A percentile compares a stretch with the other conserved stretches of the same genome.
These are phyloP conservation scores for Cyaniris semiargus DNA, from an alignment of 2,888 invertebrate species.

Conservation along the genomic window DNA sequence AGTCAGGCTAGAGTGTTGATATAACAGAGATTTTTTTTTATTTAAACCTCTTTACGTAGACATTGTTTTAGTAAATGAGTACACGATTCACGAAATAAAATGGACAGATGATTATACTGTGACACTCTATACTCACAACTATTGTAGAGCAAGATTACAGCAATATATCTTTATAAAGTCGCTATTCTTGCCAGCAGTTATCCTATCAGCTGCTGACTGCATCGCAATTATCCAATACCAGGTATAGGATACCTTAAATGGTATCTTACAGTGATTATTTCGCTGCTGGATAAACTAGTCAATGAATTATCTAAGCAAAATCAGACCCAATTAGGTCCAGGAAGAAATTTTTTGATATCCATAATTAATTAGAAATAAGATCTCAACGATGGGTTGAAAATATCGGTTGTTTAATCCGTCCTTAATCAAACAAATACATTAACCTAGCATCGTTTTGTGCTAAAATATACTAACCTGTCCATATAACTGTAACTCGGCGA, in stretches of 20 bases:
- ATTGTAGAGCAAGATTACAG: neutral
- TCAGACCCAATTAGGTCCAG: no score
- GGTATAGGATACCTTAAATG: neutral
- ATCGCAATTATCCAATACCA: constrained; percentile 22
- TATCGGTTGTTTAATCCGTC: no score
- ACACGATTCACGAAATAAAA: neutral
- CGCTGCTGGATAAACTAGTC: neutral
- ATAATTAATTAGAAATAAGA: no score
- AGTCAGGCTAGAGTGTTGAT: no score
- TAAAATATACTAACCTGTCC: neutral
- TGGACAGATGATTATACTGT: neutral
- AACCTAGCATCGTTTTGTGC: neutral
- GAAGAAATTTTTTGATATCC: no score
- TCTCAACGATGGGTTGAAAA: no score
- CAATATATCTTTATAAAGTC: constrained; percentile 18
- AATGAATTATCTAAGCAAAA: neutral
- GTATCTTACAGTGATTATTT: neutral
- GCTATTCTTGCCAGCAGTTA: constrained; percentile 13
- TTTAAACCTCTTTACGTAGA: neutral
- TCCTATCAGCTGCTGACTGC: constrained; percentile 11
- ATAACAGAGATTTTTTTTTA: no score
- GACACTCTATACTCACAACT: neutral
- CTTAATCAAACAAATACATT: no score
- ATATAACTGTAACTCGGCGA: neutral
- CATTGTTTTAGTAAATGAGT: neutral